Base-by-base conservation (phyloP, 1,140 invertebrate species). In the Penaeus indicus region DNA sequence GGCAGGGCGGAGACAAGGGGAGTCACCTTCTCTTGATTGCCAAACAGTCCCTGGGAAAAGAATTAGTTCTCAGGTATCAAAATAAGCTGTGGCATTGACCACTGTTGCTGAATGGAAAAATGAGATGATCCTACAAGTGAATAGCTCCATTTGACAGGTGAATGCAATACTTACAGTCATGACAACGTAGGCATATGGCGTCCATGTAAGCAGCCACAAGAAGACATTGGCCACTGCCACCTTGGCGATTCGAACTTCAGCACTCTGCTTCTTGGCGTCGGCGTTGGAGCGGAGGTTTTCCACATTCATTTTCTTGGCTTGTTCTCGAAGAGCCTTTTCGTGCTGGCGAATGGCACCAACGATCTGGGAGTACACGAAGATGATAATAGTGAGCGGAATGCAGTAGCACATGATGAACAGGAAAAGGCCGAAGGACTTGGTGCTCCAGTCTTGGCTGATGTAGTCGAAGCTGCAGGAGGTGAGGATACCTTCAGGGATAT, bases 291-390 rank as follows among this genome's bases (percentile, higher is more conserved):
- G 47, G 18, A 93, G 90, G 18, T 91, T 91, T 19, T 92, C 91
- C 27, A 93, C 92, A 79, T 93, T 93, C 92, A 93, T 93, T 86
- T 92, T 93, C 87, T 92, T 92, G 19, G 93, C 93, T 86, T 93
- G 92, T 72, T 92, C 92, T 32, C 91, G 81, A 91, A 94, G 92
- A 86, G 93, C 92, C 63, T 92, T 92, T 87, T 94, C 93, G 91
- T 94, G 94, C 25, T 91, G 91, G 11, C 91, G 92, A 60, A 94
- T 93, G 32, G 94, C 92, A 32, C 91, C 90, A 32, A 93, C 92
- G 85, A 94, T 94, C 88, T 92, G 90, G 82, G 90, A 91, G 91
- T 94, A 94, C 86, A 92, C 93, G 90, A 92, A 92, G 47, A 93
- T 64, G 63, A 91, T 91, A n/a, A 84, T 4, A 21, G 81, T 25